phyloP scores from a whole-genome alignment of 2,797 vertebrate species.

The Bovichtus diacanthus region DNA sequence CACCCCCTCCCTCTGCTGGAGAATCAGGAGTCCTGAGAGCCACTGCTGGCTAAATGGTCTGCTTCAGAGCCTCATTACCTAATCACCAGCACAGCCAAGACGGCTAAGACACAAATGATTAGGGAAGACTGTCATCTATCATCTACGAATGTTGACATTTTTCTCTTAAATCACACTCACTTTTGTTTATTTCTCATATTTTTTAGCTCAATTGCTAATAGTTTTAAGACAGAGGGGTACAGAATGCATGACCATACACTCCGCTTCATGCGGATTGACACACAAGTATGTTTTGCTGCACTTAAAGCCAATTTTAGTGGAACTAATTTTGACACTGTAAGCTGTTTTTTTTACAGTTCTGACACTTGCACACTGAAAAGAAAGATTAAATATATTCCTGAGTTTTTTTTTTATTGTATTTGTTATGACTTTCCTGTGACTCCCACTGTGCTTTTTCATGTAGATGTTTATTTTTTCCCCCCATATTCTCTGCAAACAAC shows the following conservation, averaged over 20 bases:
- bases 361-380: conserved; percentile 24
- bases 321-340: conserved; percentile 49
- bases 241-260: conserved; percentile 24
- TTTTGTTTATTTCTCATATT: conserved; percentile 35
- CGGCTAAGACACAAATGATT: conserved; percentile 93
- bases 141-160: conserved; percentile 50
- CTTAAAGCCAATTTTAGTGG: conserved; percentile 48
- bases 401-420: conserved; percentile 55
- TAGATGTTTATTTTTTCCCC: conserved; percentile 61
- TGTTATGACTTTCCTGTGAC: conserved; percentile 58
- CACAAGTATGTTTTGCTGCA: conserved; percentile 51
- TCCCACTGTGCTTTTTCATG: conserved; percentile 55
- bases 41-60: conserved; percentile 92
- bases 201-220: conserved; percentile 34
- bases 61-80: conserved; percentile 98
- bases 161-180: conserved; percentile 38
- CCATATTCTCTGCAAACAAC: conserved; percentile 54
- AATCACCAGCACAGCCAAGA: conserved; percentile 93
- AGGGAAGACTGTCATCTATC: conserved; percentile 76
- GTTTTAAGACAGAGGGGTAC: conserved; percentile 30
- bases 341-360: conserved; percentile 43
- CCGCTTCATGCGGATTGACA: conserved; percentile 37
- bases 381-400: conserved; percentile 44
- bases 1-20: conserved; percentile 49
- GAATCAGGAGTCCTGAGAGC: conserved; percentile 95